Evolutionary conservation across 2,113 vertebrate genomes (phyloP), one percentile per base, ranked within the genome.

Genomic region (Malurus melanocephalus): DNA sequence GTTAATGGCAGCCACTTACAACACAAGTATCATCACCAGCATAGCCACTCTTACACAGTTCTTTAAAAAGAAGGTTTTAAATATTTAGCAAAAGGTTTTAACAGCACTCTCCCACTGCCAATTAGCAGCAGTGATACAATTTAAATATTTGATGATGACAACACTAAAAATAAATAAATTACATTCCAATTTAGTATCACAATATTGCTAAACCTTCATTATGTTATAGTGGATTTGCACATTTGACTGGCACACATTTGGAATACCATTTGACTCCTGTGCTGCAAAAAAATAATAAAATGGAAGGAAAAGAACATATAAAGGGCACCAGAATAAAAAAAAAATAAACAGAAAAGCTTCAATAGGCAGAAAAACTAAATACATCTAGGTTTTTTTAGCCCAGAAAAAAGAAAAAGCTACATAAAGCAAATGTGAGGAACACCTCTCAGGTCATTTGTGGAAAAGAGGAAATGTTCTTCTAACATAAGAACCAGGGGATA

Each of bases 131-230:
- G 64, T 15, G 32, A 93, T 76, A 92, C 33, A 24, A 60, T 42
- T 72, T 94, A 90, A 90, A 94, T 84, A 65, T 84, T 90, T 88
- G 46, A 93, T 79, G 53, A 84, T n/a, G 33, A 80, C 90, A 90
- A 81, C 46, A 72, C 46, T 57, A 86, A 81, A 80, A 92, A 84
- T 72, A 92, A 94, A 93, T 92, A 94, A 90, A 84, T 84, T 78
- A 88, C 55, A 81, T 46, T 45, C 56, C 53, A 88, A 65, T 28
- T 72, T 64, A 75, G 42, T 64, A 79, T 56, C 77, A 81, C 24
- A 81, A 46, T 87, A 89, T 33, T 76, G 42, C 51, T 69, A 82
- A 82, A 85, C 32, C 17, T 79, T 91, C 72, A 38, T 57, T 79
- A 57, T 18, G 23, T 32, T 59, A n/a, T 6, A 62, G 20, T n/a